Evolutionary conservation across 2,113 vertebrate species (phyloP).

Genomic region (Lathamus discolor): DNA sequence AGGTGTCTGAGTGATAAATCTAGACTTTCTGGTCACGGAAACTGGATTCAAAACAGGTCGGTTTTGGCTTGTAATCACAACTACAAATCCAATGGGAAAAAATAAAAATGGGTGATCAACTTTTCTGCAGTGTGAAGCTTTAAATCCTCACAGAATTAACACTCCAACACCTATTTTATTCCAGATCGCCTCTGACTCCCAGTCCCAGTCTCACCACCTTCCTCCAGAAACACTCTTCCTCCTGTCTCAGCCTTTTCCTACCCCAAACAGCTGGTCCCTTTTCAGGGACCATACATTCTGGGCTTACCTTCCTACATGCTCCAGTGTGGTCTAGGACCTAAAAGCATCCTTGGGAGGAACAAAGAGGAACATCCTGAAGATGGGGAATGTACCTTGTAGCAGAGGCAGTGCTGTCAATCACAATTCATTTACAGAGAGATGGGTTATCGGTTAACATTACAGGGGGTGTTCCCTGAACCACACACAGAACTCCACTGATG

Average conservation of each 20-base stretch:
- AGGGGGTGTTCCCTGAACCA: background rate
- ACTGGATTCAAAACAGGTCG: background rate
- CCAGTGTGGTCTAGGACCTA: background rate
- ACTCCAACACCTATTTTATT: background rate
- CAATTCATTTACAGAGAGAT: background rate
- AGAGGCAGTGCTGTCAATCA: background rate
- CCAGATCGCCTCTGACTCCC: background rate
- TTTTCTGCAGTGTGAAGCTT: background rate
- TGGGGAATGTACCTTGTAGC: background rate
- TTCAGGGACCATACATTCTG: background rate
- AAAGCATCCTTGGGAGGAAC: background rate
- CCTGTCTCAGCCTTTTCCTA: background rate
- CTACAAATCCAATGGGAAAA: background rate
- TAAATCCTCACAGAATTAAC: background rate
- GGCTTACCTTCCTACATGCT: background rate
- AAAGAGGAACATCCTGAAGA: background rate
- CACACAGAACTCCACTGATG: background rate
- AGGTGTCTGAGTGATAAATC: background rate
- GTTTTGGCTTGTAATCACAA: background rate
- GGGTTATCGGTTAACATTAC: background rate
- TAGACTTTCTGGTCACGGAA: background rate
- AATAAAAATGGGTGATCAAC: background rate
- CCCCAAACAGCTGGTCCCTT: background rate
- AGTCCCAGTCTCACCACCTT: background rate
- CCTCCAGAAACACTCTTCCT: background rate